Evolutionary conservation across 2,797 vertebrate genomes (phyloP).

Genomic region (Botia kubotai): DNA sequence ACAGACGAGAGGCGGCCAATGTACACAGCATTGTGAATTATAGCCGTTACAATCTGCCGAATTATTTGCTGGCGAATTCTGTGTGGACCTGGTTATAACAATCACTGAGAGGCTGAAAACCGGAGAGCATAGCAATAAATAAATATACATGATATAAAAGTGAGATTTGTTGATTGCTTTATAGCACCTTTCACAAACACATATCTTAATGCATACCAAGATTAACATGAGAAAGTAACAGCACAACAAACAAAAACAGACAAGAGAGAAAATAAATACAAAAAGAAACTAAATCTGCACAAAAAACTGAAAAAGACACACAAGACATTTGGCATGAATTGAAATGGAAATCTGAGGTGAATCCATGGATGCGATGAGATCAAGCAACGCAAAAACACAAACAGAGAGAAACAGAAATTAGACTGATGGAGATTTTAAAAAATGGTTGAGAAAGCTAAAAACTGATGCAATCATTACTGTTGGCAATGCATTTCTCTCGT

Average conservation of each 20-base stretch:
- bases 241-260: neutral
- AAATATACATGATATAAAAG: no score
- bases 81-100: no score
- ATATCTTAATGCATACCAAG: neutral
- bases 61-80: no score
- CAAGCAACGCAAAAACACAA: neutral
- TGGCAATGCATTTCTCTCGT: neutral
- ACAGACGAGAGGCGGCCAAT: no score
- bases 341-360: neutral
- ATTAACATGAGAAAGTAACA: neutral
- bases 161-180: no score
- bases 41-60: no score
- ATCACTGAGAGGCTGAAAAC: no score
- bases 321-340: neutral
- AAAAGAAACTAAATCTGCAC: neutral
- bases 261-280: neutral
- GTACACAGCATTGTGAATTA: no score
- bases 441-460: neutral
- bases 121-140: no score
- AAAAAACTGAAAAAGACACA: neutral
- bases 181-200: neutral
- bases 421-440: neutral
- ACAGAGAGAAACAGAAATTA: slow-evolving; percentile 6
- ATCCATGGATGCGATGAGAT: neutral
- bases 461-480: slow-evolving; percentile 34